A percentile compares a stretch with the other conserved stretches of the same genome.
Conservation (phyloP, 1,140 invertebrate species). For the Anthonomus grandis region DNA sequence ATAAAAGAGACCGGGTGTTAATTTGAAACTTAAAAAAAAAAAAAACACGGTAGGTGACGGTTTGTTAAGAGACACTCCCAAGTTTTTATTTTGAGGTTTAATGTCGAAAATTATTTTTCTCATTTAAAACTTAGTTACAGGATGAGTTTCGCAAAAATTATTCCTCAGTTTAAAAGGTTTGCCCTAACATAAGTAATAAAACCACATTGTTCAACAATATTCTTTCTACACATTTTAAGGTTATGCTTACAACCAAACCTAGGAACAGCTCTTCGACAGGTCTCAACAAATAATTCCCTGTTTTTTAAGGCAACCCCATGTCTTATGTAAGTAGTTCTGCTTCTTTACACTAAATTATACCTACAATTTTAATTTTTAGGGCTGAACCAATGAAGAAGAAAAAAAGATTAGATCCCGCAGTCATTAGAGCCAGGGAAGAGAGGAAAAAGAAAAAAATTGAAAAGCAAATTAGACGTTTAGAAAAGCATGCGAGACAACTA, state of each 20-base stretch:
- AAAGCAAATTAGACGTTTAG: conserved; percentile 74
- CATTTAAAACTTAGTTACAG: no score
- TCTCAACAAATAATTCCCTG: conserved; percentile 12
- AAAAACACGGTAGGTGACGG: no score
- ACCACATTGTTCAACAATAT: background rate
- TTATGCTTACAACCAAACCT: conserved; percentile 1
- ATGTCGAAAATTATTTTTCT: no score
- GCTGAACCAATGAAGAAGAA: conserved; percentile 87
- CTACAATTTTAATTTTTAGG: conserved; percentile 45
- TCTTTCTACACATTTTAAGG: background rate
- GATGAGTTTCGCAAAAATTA: background rate
- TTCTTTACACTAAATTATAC: background rate
- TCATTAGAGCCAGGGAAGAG: conserved; percentile 75
- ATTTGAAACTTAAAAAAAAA: no score
- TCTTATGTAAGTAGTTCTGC: conserved; percentile 22
- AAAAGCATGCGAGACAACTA: conserved; percentile 70
- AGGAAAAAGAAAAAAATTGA: conserved; percentile 75
- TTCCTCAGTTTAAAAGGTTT: conserved; percentile 6
- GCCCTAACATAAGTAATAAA: background rate
- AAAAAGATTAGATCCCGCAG: conserved; percentile 75
- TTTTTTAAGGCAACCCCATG: conserved; percentile 26
- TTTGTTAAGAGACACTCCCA: no score
- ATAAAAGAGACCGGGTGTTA: no score
- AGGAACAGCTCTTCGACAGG: background rate
- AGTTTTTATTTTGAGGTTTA: no score